Conservation (phyloP, 2,113 vertebrate species). For the Dicentrarchus labrax region DNA sequence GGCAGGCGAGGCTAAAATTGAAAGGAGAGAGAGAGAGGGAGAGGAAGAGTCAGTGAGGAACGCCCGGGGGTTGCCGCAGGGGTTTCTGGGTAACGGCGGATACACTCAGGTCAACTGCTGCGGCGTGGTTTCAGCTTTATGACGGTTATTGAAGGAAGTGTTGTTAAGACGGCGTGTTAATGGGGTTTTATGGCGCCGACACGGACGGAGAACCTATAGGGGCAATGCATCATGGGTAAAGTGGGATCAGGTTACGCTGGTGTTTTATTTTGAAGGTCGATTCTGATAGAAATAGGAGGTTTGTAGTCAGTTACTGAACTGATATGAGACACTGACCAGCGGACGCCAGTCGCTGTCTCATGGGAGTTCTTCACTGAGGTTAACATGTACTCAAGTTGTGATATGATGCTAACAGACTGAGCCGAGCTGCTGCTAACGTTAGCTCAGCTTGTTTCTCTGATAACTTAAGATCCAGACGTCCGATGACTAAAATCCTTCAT, state of each 20-base stretch:
- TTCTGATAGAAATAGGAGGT: not conserved
- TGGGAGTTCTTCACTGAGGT: too few relatives aligned
- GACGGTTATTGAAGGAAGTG: constrained; percentile 30
- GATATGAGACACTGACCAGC: too few relatives aligned
- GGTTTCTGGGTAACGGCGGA: constrained; percentile 53
- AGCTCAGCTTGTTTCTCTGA: too few relatives aligned
- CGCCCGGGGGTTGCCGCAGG: constrained; percentile 20
- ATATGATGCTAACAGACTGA: too few relatives aligned
- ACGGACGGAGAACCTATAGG: not conserved
- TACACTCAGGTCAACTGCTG: constrained; percentile 30
- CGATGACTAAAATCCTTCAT: too few relatives aligned
- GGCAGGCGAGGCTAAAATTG: constrained; percentile 74
- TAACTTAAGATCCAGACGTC: too few relatives aligned
- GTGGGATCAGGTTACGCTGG: not conserved
- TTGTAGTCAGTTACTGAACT: not conserved
- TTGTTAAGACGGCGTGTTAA: constrained; percentile 31
- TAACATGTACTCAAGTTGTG: too few relatives aligned
- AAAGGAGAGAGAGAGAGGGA: constrained; percentile 44
- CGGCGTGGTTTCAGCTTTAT: constrained; percentile 29
- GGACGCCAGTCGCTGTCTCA: too few relatives aligned
- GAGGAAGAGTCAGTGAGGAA: not conserved
- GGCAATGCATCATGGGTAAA: constrained; percentile 48
- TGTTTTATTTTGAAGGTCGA: not conserved
- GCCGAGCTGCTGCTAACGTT: too few relatives aligned
- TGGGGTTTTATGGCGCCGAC: constrained; percentile 12